phyloP scores from a whole-genome alignment of 2,113 vertebrate species.

The Coptodon bakossiorum region DNA sequence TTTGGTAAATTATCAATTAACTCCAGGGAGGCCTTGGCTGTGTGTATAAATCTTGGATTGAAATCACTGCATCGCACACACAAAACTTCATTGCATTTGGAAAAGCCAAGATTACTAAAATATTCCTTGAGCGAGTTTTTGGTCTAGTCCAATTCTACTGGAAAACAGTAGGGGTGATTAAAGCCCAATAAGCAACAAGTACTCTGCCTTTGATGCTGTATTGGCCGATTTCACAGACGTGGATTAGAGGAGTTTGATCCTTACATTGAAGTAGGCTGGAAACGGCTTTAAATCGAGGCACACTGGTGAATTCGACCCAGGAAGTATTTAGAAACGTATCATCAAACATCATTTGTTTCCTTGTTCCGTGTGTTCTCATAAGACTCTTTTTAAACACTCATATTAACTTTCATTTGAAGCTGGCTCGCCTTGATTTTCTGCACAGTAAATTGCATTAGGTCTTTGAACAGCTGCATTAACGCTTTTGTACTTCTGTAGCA shows the following conservation, averaged over 20 bases:
- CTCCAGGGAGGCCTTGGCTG: not conserved
- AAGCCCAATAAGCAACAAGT: not conserved
- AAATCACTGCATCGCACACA: not conserved
- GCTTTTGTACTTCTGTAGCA: not conserved
- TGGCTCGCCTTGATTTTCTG: not conserved
- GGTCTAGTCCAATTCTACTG: slow-evolving; percentile 13
- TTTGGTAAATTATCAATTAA: not conserved
- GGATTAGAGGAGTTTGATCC: slow-evolving; percentile 25
- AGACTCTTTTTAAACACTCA: not conserved
- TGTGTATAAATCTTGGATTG: not conserved
- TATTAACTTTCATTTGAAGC: not conserved
- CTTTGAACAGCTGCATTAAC: not conserved
- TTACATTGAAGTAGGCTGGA: not conserved
- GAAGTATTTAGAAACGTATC: not conserved
- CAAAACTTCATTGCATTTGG: not conserved
- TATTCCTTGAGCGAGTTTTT: not conserved
- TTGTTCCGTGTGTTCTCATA: not conserved
- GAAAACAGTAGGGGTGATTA: not conserved
- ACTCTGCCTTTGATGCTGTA: not conserved
- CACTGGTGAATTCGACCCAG: not conserved
- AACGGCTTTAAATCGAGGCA: not conserved
- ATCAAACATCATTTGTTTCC: not conserved
- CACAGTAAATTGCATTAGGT: not conserved
- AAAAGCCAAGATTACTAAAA: not conserved
- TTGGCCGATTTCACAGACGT: slow-evolving; percentile 3